These are phyloP conservation scores for Brachystomella parvula DNA, from an alignment of 1,140 invertebrate species.

Conservation along the genomic window DNA sequence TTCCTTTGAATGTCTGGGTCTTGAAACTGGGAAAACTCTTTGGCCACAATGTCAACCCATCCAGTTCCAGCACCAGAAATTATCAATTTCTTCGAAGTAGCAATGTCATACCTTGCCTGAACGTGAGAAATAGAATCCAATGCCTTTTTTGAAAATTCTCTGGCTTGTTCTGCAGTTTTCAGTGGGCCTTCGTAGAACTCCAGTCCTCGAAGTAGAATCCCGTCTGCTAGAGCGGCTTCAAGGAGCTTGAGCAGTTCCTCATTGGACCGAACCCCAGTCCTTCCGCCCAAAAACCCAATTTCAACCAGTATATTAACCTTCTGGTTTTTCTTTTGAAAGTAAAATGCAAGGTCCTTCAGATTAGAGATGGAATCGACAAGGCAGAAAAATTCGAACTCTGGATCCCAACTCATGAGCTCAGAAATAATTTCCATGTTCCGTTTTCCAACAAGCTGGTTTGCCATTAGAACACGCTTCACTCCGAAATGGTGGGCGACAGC, in stretches of 20 bases:
- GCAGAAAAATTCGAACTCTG: slow-evolving; percentile 29
- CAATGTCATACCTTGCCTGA: neutral
- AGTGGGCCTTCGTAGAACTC: slow-evolving; percentile 35
- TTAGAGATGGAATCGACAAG: slow-evolving; percentile 29
- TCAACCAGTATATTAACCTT: slow-evolving; percentile 27
- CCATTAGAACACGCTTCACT: slow-evolving; percentile 20
- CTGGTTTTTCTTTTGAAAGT: slow-evolving; percentile 23
- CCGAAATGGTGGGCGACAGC: slow-evolving; percentile 17
- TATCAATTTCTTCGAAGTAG: slow-evolving; percentile 9
- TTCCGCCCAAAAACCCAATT: slow-evolving; percentile 21
- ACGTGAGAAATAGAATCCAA: neutral
- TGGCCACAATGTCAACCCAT: slow-evolving; percentile 34
- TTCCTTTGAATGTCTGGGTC: neutral
- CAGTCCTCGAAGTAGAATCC: slow-evolving; percentile 19
- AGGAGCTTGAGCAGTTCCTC: slow-evolving; percentile 12
- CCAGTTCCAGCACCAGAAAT: slow-evolving; percentile 29
- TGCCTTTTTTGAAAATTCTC: slow-evolving; percentile 12
- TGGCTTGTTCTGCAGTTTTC: slow-evolving; percentile 4
- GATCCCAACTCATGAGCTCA: slow-evolving; percentile 14
- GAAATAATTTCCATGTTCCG: slow-evolving; percentile 36
- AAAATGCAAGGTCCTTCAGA: slow-evolving; percentile 22
- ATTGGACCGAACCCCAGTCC: slow-evolving; percentile 30
- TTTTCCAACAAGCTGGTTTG: slow-evolving; percentile 32
- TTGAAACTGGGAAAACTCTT: slow-evolving; percentile 18
- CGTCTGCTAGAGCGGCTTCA: slow-evolving; percentile 7